Conservation (phyloP, 2,113 vertebrate genomes). For the Misgurnus anguillicaudatus region DNA sequence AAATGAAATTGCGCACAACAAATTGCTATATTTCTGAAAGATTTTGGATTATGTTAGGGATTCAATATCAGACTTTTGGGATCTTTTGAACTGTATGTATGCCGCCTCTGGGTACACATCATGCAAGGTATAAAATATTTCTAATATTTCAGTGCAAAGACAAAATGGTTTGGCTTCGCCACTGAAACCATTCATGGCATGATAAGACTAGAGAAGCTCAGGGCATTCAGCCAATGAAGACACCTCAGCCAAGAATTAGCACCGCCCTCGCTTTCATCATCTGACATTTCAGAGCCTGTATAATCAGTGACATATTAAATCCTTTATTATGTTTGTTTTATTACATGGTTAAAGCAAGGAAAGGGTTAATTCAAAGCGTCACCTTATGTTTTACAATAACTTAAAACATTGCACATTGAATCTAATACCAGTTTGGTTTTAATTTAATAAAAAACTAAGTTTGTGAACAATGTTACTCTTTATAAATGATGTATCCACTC, state of each 20-base stretch:
- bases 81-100: not conserved
- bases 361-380: too few species aligned
- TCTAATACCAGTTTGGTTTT: not conserved
- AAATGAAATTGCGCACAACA: too few species aligned
- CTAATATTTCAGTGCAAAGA: conserved; percentile 59
- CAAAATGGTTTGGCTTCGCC: conserved; percentile 62
- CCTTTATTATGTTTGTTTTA: not conserved
- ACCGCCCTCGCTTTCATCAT: not conserved
- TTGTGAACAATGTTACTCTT: not conserved
- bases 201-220: conserved; percentile 59
- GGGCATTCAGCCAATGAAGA: conserved; percentile 40
- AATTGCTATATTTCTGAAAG: too few species aligned
- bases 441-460: not conserved
- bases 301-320: not conserved
- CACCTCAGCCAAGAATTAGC: not conserved
- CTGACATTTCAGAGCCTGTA: not conserved
- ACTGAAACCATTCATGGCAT: conserved; percentile 58
- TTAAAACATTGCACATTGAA: not conserved
- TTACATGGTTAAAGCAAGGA: not conserved
- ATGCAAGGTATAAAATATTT: conserved; percentile 59
- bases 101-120: conserved; percentile 35
- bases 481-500: not conserved
- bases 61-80: not conserved
- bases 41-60: not conserved
- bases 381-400: too few species aligned